Base-by-base conservation (phyloP, 2,888 invertebrate species). In the Poecilobothrus nobilitatus region DNA sequence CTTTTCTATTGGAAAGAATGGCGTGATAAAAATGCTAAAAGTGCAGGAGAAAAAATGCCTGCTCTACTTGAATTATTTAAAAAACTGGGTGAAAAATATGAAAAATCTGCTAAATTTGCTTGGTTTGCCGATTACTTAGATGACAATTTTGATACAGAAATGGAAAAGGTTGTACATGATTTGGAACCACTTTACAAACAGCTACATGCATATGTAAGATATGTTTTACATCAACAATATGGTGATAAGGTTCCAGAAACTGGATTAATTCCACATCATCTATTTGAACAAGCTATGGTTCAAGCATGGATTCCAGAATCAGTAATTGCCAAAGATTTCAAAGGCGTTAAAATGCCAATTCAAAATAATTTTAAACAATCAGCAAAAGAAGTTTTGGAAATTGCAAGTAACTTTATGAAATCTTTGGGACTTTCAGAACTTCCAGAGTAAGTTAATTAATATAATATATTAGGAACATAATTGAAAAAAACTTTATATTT, bases 131-230 rank as follows among this genome's bases (percentile, higher is more conserved):
- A 53, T 12, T 63, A 15, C 27, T 12, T 63, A 27, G 63, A 27
- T 27, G 63, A 27, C 1, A 22, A 63, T 27, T 63, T 63, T 27
- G 63, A 27, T 63, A 71, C 74, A 63, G 79, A 79, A 70, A 79
- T 80, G 79, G 76, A 79, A 68, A 73, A 74, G 15, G 79, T 79
- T 0, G 78, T 73, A 88, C 85, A 69, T 1, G 78, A 80, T 67
- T 71, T 80, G 10, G 76, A 74, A 72, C 94, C 94, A 0, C 79
- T 94, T 5, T 95, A 95, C 78, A 81, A 88, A 71, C 88, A 93
- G 75, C 81, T 94, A 3, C 94, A 94, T 76, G 91, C 91, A 0
- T 94, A 91, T 75, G 89, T 92, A 1, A 84, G 94, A 71, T 84
- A 86, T 69, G 87, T 89, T 70, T 82, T 94, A 27, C 82, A 86